These are phyloP conservation scores for Drosophila kikkawai DNA, from an alignment of 1,140 invertebrate species.

Conservation along the genomic window DNA sequence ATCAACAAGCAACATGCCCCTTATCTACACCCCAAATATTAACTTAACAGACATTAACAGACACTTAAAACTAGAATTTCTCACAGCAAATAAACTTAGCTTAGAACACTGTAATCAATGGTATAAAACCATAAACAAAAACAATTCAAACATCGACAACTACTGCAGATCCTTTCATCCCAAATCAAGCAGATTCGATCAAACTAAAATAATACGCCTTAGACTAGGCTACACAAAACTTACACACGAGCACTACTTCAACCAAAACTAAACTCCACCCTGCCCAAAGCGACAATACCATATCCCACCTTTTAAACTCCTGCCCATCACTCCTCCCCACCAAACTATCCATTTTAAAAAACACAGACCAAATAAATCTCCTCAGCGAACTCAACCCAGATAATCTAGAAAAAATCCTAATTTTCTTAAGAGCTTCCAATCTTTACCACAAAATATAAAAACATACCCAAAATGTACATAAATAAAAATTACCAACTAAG, in stretches of 20 bases:
- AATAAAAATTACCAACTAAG: constrained; percentile 14
- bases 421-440: too few relatives aligned
- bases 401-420: too few relatives aligned
- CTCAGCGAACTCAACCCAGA: too few relatives aligned
- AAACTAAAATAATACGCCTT: background rate
- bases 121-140: background rate
- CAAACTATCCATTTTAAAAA: too few relatives aligned
- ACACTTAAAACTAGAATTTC: background rate
- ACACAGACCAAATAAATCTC: too few relatives aligned
- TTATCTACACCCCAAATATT: background rate
- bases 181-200: background rate
- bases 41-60: background rate
- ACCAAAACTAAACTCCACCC: background rate
- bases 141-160: background rate
- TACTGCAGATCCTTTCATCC: background rate
- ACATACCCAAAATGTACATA: constrained; percentile 1
- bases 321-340: too few relatives aligned
- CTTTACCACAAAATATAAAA: constrained; percentile 7
- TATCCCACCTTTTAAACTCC: too few relatives aligned
- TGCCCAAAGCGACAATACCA: too few relatives aligned
- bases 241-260: background rate
- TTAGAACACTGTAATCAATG: background rate
- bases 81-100: background rate
- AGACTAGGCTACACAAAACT: background rate
- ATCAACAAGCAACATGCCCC: background rate